Base-by-base conservation (phyloP, 2,797 vertebrate genomes). In the Anniella stebbinsi region DNA sequence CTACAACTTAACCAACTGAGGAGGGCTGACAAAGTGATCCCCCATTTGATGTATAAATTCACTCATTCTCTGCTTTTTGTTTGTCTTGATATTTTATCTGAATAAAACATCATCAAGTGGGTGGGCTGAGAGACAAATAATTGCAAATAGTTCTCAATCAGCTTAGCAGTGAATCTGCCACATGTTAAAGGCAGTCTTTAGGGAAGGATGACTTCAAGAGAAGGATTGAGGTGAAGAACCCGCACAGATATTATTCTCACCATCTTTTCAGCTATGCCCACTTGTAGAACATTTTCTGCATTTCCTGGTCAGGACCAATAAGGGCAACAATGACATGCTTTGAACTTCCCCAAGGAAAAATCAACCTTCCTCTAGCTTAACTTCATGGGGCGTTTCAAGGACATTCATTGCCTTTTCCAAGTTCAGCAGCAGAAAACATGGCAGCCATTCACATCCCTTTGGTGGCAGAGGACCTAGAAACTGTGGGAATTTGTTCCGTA, bases 1-100 rank as follows among this genome's bases (percentile, higher is more conserved):
- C 97, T 98, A 97, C 94, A 93, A 97, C 90, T 88, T 92, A 73
- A 81, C 90, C 91, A 82, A 91, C 87, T 93, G 93, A 97, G 90
- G 96, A 97, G 96, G 96, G 97, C 96, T 96, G 94, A 89, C 92
- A 91, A 82, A 48, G 86, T 91, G 94, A 92, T 91, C 63, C 30
- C 0, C 48, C 66, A 2, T 76, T 72, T 93, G 92, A 86, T 76
- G 69, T 69, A 80, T 84, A 51, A 87, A 70, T 87, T 90, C 87
- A 88, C 70, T 92, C 78, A 63, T 51, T 36, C 33, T 91, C 90
- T 90, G 82, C 91, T 92, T 89, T 89, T 77, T 45, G 72, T 70
- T 85, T 77, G 45, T 90, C 80, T 82, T 54, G 63, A 41, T 84
- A 25, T 30, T 57, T 78, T 60, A 25, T 36, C 12, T 45, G 51